Evolutionary conservation across 1,140 invertebrate species (phyloP), one percentile per base, ranked within the genome.

Genomic region (Batillaria attramentaria): DNA sequence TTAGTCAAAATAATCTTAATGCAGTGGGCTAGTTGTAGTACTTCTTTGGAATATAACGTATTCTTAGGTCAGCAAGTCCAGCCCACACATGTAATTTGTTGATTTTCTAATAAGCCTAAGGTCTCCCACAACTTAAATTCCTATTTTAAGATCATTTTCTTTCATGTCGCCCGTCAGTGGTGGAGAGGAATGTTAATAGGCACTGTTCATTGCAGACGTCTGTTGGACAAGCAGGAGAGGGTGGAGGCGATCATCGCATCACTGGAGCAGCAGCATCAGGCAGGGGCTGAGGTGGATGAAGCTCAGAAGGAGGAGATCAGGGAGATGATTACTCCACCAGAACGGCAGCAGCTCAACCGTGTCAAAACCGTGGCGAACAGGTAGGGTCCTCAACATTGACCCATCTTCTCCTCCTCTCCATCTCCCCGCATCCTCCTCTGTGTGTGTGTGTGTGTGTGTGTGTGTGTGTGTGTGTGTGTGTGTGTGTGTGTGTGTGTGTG

Each of bases 151-250:
- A 70, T 37, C 18, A 37, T n/a, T n/a, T n/a, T n/a, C n/a, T n/a
- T n/a, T n/a, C n/a, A n/a, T n/a, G n/a, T n/a, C n/a, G n/a, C n/a
- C n/a, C n/a, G n/a, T n/a, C n/a, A n/a, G n/a, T n/a, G n/a, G n/a
- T n/a, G n/a, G n/a, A n/a, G n/a, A n/a, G n/a, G n/a, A n/a, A n/a
- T n/a, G n/a, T n/a, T n/a, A n/a, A n/a, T n/a, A n/a, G n/a, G n/a
- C n/a, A n/a, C n/a, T n/a, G n/a, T n/a, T n/a, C n/a, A n/a, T 33
- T 83, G 20, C 77, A 89, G 89, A 84, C 92, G 95, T 42, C 93
- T 97, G 78, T 94, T 97, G 72, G 96, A 97, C 83, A 97, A 97
- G 90, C 94, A 96, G 81, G 94, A 96, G 81, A 92, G 95, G 83
- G 93, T 97, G 76, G 95, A 96, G 84, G 94, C 94, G 39, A 94